Percentiles rank a stretch among this genome's conserved stretches.
Conservation (phyloP, 2,113 vertebrate species). For the Neodontobutis hainanensis region DNA sequence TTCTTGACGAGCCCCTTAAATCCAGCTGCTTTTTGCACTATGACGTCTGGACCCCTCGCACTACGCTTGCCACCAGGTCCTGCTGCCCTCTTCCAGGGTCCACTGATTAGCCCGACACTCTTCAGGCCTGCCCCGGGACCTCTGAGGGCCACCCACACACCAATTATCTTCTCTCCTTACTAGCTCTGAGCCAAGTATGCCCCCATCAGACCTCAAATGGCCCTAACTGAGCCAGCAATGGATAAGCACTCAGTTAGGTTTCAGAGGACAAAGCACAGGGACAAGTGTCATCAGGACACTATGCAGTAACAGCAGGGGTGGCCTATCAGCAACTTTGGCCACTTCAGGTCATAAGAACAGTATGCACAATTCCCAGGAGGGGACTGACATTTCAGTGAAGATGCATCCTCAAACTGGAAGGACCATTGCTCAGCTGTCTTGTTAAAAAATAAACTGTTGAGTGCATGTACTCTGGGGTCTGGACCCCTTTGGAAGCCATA, state of each 20-base stretch:
- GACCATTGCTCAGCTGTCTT: constrained; percentile 51
- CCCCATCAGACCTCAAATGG: constrained; percentile 2
- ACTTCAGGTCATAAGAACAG: constrained; percentile 34
- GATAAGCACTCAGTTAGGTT: constrained; percentile 6
- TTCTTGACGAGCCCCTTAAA: constrained; percentile 86
- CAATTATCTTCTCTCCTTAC: constrained; percentile 91
- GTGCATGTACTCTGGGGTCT: constrained; percentile 56
- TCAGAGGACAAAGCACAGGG: constrained; percentile 16
- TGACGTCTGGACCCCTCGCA: constrained; percentile 83
- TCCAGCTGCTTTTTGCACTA: constrained; percentile 83
- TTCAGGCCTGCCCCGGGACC: constrained; percentile 87
- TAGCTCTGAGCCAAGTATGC: constrained; percentile 61
- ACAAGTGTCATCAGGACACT: constrained; percentile 29
- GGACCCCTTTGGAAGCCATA: constrained; percentile 68
- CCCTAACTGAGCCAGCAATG: constrained; percentile 26
- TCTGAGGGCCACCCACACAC: constrained; percentile 82
- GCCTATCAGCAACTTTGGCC: constrained; percentile 30
- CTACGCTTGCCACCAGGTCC: constrained; percentile 79
- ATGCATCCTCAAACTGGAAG: constrained; percentile 26
- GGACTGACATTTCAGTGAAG: constrained; percentile 36
- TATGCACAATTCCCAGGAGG: constrained; percentile 28
- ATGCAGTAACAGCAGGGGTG: constrained; percentile 25
- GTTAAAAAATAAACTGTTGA: constrained; percentile 40
- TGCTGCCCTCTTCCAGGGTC: constrained; percentile 85
- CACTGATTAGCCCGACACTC: constrained; percentile 88